These are phyloP conservation scores for Molossus molossus DNA, from an alignment of 2,797 vertebrate genomes.

Conservation along the genomic window DNA sequence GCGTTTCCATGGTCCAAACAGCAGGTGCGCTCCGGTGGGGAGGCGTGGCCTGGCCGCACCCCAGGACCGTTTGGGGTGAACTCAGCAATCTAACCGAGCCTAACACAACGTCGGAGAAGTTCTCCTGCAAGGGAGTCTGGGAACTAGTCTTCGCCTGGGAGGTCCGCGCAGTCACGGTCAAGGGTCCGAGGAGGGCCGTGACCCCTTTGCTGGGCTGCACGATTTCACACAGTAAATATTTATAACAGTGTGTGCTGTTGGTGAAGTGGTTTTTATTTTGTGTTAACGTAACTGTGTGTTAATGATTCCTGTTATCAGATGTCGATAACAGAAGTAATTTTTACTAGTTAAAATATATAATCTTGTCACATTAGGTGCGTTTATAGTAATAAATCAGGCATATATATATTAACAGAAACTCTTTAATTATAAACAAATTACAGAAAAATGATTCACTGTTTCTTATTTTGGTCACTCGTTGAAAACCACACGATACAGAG, in stretches of 20 bases:
- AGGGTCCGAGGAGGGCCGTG: too few relatives aligned
- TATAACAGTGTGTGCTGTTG: neutral
- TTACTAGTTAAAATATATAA: neutral
- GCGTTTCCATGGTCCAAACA: too few relatives aligned
- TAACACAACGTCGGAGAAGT: too few relatives aligned
- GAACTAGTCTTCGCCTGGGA: too few relatives aligned
- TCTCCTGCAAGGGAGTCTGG: too few relatives aligned
- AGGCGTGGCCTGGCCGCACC: too few relatives aligned
- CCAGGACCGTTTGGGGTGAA: too few relatives aligned
- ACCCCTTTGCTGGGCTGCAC: too few relatives aligned
- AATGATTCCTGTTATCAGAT: neutral
- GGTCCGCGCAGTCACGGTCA: too few relatives aligned
- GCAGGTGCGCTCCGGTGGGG: too few relatives aligned
- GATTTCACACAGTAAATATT: neutral
- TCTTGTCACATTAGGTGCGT: too few relatives aligned
- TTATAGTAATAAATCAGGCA: neutral
- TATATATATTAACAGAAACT: neutral
- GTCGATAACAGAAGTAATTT: neutral
- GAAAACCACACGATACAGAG: neutral
- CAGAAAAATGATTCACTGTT: neutral
- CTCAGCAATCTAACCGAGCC: too few relatives aligned
- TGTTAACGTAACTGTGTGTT: neutral
- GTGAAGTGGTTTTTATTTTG: conserved; percentile 3
- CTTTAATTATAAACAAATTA: neutral
- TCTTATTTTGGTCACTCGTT: neutral